Base-by-base conservation (phyloP, 2,888 invertebrate genomes). In the Spisula subtruncata region DNA sequence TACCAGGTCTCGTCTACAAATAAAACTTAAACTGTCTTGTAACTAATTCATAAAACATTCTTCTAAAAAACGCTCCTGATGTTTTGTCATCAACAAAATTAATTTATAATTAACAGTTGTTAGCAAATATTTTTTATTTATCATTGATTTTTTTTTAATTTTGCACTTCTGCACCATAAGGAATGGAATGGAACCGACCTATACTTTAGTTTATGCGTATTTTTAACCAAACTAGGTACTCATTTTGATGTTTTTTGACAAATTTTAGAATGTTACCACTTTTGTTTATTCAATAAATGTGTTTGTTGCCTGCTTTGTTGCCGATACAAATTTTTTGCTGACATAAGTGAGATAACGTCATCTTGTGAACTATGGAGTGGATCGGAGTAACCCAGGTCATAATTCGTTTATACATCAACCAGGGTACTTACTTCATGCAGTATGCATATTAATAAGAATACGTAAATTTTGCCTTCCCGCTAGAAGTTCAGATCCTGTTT, bases 121-220 rank as follows among this genome's bases (percentile, higher is more conserved):
- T n/a, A 66, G 10, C 60, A 66, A 25, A 66, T 25, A 25, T 66
- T n/a, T 10, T 12, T n/a, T 6, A 25, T 66, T 25, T 66, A 66
- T 66, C n/a, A 66, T 25, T 66, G 5, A 66, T 25, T n/a, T n/a
- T 18, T 56, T 20, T 20, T 66, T 66, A 66, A 16, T 12, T 12
- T 14, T 66, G 0, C n/a, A 66, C n/a, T 66, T 66, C 60, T 25
- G 12, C 51, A 51, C 12, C 51, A 51, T 51, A 16, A 51, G 12
- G 1, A 51, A 51, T 51, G 51, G 51, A 16, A 51, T 51, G 60
- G 25, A 25, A 66, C 60, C 10, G 25, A 66, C 25, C 25, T 25
- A 66, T 66, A 25, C 60, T 66, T 66, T 66, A 66, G 60, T 66
- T 66, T 66, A 66, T 66, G 60, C 60, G 6, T n/a, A 25, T n/a